Evolutionary conservation across 2,797 vertebrate genomes (phyloP), one percentile per base, ranked within the genome.

Genomic region (Melopsittacus undulatus): DNA sequence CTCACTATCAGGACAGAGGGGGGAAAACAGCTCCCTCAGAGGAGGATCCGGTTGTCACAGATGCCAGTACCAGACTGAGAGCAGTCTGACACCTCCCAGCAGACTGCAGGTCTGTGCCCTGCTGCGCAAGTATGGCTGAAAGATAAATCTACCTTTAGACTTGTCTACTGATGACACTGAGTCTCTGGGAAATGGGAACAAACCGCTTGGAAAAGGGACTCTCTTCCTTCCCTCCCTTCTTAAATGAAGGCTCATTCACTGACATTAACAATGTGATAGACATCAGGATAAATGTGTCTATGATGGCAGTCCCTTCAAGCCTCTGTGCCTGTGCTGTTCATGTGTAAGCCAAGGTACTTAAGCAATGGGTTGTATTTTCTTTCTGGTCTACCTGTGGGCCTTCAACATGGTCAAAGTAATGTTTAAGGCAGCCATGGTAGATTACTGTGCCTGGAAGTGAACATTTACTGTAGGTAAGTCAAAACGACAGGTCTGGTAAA

Each of bases 401-500:
- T 95, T 75, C 75, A 57, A 3, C 38, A 9, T 1, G 17, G 74
- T 92, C 77, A 94, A 83, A 82, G 89, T 30, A 94, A 94, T 69
- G 85, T 67, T 34, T 74, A 87, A 59, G 92, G 77, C 87, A 95
- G 90, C 21, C 90, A 52, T 0, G 2, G 89, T 34, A 77, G 63
- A 80, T 92, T 61, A 32, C 51, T 46, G 48, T 77, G 89, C 46
- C 87, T 94, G 91, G 36, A 87, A 82, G 69, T 19, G 82, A 94
- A 77, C 62, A 75, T 61, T 90, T 77, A 74, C 38, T 74, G 86
- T 5, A 61, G 81, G 76, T 83, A 92, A 95, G 88, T 81, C 63
- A 72, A 87, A 88, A 77, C 83, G 76, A 90, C 78, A 93, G 62
- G 46, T 78, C 81, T 88, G 69, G 89, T 87, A 83, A 96, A 96